phyloP scores from a whole-genome alignment of 2,113 vertebrate genomes.

The Tupaia tana region DNA sequence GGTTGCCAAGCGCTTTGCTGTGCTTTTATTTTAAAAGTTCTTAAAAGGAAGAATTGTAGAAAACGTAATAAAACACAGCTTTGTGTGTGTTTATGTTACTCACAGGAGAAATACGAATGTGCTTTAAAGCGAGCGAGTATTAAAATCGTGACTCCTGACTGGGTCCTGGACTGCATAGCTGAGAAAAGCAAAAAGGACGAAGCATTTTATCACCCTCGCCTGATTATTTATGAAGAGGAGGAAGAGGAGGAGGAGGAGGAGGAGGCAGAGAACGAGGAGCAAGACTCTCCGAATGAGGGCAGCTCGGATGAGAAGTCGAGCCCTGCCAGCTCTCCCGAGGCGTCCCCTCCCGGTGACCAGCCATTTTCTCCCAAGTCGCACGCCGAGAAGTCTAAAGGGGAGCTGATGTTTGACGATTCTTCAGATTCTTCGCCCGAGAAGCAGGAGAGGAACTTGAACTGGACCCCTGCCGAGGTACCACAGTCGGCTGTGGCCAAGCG shows the following conservation, averaged over 20 bases:
- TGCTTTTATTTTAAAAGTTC: too few species aligned
- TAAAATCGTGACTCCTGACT: constrained; percentile 96
- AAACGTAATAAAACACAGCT: fast-evolving
- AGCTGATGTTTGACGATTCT: constrained; percentile 98
- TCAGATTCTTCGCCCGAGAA: constrained; percentile 96
- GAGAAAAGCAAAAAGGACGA: constrained; percentile 94
- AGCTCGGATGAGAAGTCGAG: constrained; percentile 93
- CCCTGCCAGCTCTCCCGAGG: constrained; percentile 90
- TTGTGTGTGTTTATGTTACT: not conserved
- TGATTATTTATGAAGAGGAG: constrained; percentile 92
- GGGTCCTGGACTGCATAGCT: constrained; percentile 94
- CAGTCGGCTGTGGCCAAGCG: constrained; percentile 85
- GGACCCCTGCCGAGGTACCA: constrained; percentile 95
- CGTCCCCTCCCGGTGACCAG: constrained; percentile 88
- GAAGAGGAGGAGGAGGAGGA: constrained; percentile 92
- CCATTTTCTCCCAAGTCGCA: constrained; percentile 89
- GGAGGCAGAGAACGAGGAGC: constrained; percentile 90
- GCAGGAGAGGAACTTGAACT: constrained; percentile 96
- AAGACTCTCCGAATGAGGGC: constrained; percentile 91
- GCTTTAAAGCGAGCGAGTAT: constrained; percentile 91
- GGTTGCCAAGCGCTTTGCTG: not conserved
- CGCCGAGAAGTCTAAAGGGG: constrained; percentile 86
- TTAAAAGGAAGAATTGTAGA: fast-evolving
- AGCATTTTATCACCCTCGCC: constrained; percentile 93
- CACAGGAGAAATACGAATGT: constrained; percentile 95